Percentiles rank a stretch among this genome's conserved stretches.
Evolutionary conservation across 2,888 invertebrate species (phyloP).

Genomic region (Melitaea athalia): DNA sequence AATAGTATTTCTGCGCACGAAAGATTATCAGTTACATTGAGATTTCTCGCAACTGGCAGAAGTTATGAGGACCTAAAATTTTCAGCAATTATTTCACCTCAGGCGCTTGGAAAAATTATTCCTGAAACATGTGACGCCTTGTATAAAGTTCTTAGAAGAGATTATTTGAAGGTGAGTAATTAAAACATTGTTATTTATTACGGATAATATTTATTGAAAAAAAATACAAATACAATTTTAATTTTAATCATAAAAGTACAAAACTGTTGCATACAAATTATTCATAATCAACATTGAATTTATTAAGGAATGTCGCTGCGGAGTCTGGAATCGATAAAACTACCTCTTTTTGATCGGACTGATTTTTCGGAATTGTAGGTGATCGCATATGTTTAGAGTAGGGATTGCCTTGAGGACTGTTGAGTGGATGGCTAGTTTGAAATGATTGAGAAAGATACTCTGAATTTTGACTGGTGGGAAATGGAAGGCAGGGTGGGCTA

Average conservation of each 20-base stretch:
- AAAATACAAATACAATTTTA: background rate
- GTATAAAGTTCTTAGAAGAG: constrained; percentile 1
- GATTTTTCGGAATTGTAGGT: constrained; percentile 30
- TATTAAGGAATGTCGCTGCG: background rate
- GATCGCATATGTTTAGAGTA: too few species aligned
- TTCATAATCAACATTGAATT: background rate
- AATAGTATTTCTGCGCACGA: constrained; percentile 37
- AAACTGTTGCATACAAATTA: background rate
- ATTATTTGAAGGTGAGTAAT: background rate
- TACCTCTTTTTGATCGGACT: constrained; percentile 31
- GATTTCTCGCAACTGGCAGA: constrained; percentile 40
- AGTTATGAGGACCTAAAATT: constrained; percentile 32
- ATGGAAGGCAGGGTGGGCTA: constrained; percentile 32
- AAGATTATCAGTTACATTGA: constrained; percentile 38
- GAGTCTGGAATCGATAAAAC: constrained; percentile 1
- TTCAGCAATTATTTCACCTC: constrained; percentile 26
- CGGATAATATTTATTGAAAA: constrained; percentile 2
- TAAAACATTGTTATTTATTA: background rate
- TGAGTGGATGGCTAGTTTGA: constrained; percentile 32
- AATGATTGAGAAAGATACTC: constrained; percentile 36
- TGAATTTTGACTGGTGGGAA: constrained; percentile 35
- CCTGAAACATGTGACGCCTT: background rate
- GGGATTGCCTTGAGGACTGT: too few species aligned
- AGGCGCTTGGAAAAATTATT: background rate
- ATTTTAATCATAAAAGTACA: background rate